Conservation (phyloP, 2,888 invertebrate species). For the Gerris lacustris region DNA sequence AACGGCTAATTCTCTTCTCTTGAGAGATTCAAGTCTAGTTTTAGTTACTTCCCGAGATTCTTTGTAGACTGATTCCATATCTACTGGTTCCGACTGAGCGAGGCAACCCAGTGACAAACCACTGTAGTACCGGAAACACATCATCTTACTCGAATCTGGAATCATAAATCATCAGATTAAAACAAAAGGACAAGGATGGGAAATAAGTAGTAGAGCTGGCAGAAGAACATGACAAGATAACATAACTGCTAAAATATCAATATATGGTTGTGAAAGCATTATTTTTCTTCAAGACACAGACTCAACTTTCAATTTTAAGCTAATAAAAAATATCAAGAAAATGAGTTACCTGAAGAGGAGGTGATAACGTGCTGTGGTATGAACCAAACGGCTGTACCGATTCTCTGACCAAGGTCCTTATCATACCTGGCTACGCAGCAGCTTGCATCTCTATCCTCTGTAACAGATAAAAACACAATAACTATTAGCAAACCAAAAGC, state of each 20-base stretch:
- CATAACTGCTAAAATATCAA: too few relatives aligned
- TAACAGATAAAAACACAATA: constrained; percentile 28
- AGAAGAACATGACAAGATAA: too few relatives aligned
- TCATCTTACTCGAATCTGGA: constrained; percentile 54
- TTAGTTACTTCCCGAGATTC: constrained; percentile 23
- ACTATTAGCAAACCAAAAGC: too few relatives aligned
- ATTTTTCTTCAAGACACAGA: too few relatives aligned
- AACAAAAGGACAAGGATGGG: too few relatives aligned
- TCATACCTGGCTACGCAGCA: constrained; percentile 37
- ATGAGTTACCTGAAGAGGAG: constrained; percentile 25
- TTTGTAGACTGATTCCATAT: constrained; percentile 34
- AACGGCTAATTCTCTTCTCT: constrained; percentile 26
- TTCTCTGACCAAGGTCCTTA: constrained; percentile 29
- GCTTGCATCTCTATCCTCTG: constrained; percentile 38
- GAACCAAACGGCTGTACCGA: constrained; percentile 55
- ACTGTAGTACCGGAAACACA: constrained; percentile 59
- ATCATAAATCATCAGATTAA: constrained; percentile 29
- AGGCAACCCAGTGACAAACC: constrained; percentile 51
- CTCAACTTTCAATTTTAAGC: too few relatives aligned
- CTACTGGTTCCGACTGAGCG: constrained; percentile 51
- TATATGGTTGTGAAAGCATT: too few relatives aligned
- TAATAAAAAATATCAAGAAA: too few relatives aligned
- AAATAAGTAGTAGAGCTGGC: too few relatives aligned
- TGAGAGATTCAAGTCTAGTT: constrained; percentile 19
- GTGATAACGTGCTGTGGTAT: constrained; percentile 43